Percentiles rank a stretch among this genome's conserved stretches.
These are phyloP conservation scores for Phalanger gymnotis DNA, from an alignment of 2,797 vertebrate species.

Conservation along the genomic window DNA sequence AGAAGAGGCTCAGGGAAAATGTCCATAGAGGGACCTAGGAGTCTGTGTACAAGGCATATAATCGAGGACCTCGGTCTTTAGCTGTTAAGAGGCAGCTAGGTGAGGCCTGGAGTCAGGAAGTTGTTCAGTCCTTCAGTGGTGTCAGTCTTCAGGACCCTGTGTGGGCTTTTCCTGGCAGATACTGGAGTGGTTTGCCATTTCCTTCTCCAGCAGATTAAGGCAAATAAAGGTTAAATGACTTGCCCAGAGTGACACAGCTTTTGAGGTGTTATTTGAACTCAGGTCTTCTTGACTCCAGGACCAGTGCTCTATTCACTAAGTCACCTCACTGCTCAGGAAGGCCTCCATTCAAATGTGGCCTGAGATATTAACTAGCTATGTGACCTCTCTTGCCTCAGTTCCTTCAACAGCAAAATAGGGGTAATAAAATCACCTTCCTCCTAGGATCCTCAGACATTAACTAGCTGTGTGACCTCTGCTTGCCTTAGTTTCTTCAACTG, in stretches of 20 bases:
- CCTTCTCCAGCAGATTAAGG: neutral
- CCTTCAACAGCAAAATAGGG: no score
- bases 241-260: neutral
- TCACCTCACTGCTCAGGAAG: no score
- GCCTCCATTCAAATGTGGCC: no score
- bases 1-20: accelerated
- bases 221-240: neutral
- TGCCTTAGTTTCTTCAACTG: no score
- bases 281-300: neutral
- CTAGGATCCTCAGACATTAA: no score
- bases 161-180: no score
- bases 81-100: neutral
- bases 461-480: no score
- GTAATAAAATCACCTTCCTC: no score
- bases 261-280: neutral
- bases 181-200: neutral
- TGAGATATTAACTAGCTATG: no score
- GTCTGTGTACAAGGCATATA: neutral
- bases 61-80: neutral
- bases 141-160: neutral
- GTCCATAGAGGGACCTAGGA: accelerated
- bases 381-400: no score
- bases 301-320: no score
- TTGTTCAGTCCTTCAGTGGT: neutral
- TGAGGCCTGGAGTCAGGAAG: neutral